Conservation (phyloP, 2,113 vertebrate genomes). For the Psilopogon haemacephalus region DNA sequence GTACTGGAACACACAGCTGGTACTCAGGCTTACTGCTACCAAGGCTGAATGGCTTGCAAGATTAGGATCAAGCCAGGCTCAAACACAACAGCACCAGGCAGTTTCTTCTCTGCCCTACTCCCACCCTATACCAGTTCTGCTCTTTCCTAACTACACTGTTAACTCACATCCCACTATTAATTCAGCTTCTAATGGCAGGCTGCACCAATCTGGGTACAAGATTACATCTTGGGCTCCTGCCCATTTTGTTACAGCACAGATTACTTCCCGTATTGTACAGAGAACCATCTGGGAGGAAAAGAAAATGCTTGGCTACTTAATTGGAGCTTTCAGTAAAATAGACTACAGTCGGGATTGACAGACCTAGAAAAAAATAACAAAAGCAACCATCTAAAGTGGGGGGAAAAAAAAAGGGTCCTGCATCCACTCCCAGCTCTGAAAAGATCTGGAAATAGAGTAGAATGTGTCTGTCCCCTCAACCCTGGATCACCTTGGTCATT, state of each 20-base stretch:
- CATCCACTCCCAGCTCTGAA: background rate
- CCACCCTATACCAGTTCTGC: background rate
- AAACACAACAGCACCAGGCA: slow-evolving; percentile 16
- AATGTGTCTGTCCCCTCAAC: background rate
- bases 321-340: slow-evolving; percentile 34
- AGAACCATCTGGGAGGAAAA: slow-evolving; percentile 35
- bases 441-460: background rate
- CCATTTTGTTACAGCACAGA: background rate
- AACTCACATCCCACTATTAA: background rate
- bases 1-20: slow-evolving; percentile 33
- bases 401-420: background rate
- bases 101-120: background rate
- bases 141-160: background rate
- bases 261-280: background rate
- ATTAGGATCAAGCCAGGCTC: slow-evolving; percentile 15
- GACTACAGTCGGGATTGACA: background rate
- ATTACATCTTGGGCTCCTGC: slow-evolving; percentile 8
- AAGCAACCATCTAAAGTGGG: background rate
- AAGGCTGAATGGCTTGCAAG: slow-evolving; percentile 35
- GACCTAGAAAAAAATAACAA: background rate
- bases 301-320: slow-evolving; percentile 27
- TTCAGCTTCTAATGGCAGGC: background rate
- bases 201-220: background rate
- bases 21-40: slow-evolving; percentile 28
- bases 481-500: background rate